Evolutionary conservation across 2,797 vertebrate genomes (phyloP).

Genomic region (Podargus strigoides): DNA sequence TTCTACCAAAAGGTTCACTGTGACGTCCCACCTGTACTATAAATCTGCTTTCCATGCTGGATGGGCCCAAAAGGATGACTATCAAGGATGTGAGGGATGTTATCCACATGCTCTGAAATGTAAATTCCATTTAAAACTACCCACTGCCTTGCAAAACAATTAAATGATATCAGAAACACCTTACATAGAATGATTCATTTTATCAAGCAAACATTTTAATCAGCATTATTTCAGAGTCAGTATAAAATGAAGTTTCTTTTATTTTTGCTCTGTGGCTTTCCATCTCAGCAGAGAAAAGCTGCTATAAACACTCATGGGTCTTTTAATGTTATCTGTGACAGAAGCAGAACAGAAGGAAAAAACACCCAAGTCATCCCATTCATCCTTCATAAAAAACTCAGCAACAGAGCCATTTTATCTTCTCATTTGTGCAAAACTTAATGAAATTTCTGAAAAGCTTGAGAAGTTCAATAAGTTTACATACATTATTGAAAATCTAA

Average conservation of each 20-base stretch:
- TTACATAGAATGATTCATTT: neutral
- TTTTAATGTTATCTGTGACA: neutral
- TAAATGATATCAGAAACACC: neutral
- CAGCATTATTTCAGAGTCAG: neutral
- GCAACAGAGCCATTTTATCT: neutral
- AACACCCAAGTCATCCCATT: neutral
- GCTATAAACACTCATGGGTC: neutral
- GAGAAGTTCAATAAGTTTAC: neutral
- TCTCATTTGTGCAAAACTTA: neutral
- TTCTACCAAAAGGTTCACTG: neutral
- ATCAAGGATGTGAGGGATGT: neutral
- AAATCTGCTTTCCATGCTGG: neutral
- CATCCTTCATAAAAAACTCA: neutral
- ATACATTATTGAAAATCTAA: neutral
- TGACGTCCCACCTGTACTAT: neutral
- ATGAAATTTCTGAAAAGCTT: neutral
- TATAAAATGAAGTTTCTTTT: slow-evolving; percentile 19
- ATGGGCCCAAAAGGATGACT: neutral
- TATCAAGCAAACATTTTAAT: neutral
- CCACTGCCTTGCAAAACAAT: neutral
- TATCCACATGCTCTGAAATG: neutral
- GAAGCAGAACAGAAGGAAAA: neutral
- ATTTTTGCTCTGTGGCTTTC: neutral
- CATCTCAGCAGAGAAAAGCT: neutral
- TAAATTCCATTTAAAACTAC: slow-evolving; percentile 1